A percentile compares a stretch with the other conserved stretches of the same genome.
phyloP scores from a whole-genome alignment of 2,888 invertebrate species.

The Pyrochroa serraticornis region DNA sequence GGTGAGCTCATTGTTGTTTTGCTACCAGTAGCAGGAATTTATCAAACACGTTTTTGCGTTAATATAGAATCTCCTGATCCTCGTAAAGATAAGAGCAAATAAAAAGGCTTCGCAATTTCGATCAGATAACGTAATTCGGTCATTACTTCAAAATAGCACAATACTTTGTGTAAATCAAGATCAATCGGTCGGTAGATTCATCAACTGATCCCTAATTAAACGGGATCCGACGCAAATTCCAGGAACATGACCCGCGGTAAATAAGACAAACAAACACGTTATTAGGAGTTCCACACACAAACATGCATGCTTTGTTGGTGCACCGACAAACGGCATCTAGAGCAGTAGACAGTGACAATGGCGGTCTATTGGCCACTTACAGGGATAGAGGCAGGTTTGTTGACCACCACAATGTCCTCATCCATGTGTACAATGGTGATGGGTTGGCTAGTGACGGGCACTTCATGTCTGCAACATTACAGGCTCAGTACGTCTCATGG shows the following conservation, averaged over 20 bases:
- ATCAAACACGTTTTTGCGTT: too few relatives aligned
- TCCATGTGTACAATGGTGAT: slow-evolving; percentile 98
- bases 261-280: slow-evolving; percentile 16
- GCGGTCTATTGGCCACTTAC: slow-evolving; percentile 91
- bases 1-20: too few relatives aligned
- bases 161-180: not conserved
- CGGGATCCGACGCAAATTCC: not conserved
- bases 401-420: slow-evolving; percentile 98
- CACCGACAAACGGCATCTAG: not conserved
- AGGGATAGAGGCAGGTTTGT: slow-evolving; percentile 99
- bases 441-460: slow-evolving; percentile 95
- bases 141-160: too few relatives aligned
- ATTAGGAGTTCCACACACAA: slow-evolving; percentile 4
- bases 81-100: too few relatives aligned
- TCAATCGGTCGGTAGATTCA: slow-evolving; percentile 13
- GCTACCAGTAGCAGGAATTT: too few relatives aligned
- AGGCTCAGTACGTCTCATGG: slow-evolving; percentile 44
- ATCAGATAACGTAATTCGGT: too few relatives aligned
- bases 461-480: slow-evolving; percentile 91
- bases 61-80: too few relatives aligned
- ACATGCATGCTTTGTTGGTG: slow-evolving; percentile 6
- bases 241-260: slow-evolving; percentile 2
- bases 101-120: too few relatives aligned
- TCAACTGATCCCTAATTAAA: slow-evolving; percentile 19
- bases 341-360: slow-evolving; percentile 51